phyloP scores from a whole-genome alignment of 2,888 invertebrate species.

The Drosophila kanekoi region DNA sequence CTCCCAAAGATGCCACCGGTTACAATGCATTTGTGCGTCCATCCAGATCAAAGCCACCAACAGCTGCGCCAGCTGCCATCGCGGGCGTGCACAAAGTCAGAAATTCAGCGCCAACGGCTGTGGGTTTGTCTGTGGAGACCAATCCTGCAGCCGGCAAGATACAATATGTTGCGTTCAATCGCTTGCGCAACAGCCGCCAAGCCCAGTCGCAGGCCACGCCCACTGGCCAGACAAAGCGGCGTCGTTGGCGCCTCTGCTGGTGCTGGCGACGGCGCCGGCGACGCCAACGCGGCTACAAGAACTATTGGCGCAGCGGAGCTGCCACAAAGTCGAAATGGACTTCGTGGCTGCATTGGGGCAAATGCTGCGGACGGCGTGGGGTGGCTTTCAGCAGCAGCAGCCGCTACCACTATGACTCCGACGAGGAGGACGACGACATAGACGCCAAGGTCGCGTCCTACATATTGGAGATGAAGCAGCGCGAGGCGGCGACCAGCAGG shows the following conservation, averaged over 20 bases:
- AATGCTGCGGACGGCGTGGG: constrained; percentile 38
- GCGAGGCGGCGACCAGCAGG: constrained; percentile 55
- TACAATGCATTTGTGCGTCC: constrained; percentile 61
- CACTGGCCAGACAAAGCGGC: constrained; percentile 17
- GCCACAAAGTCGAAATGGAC: constrained; percentile 24
- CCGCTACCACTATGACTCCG: constrained; percentile 65
- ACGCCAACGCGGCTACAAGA: constrained; percentile 46
- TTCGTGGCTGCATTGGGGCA: constrained; percentile 34
- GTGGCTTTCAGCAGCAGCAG: constrained; percentile 37
- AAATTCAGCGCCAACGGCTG: constrained; percentile 39
- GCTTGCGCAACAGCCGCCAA: constrained; percentile 61
- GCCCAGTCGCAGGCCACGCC: constrained; percentile 14
- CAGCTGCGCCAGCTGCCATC: constrained; percentile 32
- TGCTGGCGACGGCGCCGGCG: constrained; percentile 34
- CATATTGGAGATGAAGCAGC: constrained; percentile 78
- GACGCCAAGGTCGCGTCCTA: constrained; percentile 83
- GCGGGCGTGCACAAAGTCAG: constrained; percentile 69
- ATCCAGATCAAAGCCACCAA: constrained; percentile 18
- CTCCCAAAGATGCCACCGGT: constrained; percentile 63
- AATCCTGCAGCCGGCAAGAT: constrained; percentile 64
- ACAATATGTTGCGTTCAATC: constrained; percentile 81
- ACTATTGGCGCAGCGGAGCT: constrained; percentile 51
- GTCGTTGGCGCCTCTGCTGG: constrained; percentile 37
- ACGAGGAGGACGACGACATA: constrained; percentile 82
- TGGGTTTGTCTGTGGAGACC: constrained; percentile 1